A percentile compares a stretch with the other conserved stretches of the same genome.
Evolutionary conservation across 2,113 vertebrate species (phyloP).

Genomic region (Eubucco bourcierii): DNA sequence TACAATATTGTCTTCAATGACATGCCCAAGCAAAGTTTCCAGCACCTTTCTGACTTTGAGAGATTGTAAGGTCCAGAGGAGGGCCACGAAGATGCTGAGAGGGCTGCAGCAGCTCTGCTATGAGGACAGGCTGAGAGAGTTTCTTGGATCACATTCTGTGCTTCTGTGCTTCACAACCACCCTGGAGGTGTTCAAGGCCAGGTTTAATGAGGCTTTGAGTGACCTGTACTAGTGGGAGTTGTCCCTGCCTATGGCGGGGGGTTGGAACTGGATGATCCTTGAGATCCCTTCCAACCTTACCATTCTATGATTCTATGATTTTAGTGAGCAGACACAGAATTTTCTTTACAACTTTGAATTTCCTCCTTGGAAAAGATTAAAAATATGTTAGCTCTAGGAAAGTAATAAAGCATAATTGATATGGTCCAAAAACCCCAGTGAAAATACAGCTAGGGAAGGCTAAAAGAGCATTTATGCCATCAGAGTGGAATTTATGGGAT

Average conservation of each 20-base stretch:
- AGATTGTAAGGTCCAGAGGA: not conserved
- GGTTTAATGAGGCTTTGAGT: no score
- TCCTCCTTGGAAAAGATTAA: not conserved
- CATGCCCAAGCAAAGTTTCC: not conserved
- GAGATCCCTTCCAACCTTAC: no score
- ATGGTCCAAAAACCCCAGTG: rapidly evolving
- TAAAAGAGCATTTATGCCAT: not conserved
- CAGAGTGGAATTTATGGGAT: not conserved
- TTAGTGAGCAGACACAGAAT: not conserved
- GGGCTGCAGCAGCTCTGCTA: no score
- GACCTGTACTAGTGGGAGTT: no score
- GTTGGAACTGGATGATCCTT: no score
- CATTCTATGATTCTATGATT: no score
- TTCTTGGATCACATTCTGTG: no score
- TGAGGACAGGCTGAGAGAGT: no score
- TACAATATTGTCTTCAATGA: not conserved
- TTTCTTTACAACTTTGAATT: not conserved
- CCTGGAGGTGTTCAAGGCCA: no score
- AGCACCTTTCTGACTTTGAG: not conserved
- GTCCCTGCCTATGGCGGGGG: no score
- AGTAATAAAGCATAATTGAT: not conserved
- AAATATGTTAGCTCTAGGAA: not conserved
- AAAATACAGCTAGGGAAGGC: not conserved
- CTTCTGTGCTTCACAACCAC: no score
- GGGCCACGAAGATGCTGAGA: no score